A percentile compares a stretch with the other conserved stretches of the same genome.
Conservation (phyloP, 1,140 invertebrate species). For the Chrysopa pallens region DNA sequence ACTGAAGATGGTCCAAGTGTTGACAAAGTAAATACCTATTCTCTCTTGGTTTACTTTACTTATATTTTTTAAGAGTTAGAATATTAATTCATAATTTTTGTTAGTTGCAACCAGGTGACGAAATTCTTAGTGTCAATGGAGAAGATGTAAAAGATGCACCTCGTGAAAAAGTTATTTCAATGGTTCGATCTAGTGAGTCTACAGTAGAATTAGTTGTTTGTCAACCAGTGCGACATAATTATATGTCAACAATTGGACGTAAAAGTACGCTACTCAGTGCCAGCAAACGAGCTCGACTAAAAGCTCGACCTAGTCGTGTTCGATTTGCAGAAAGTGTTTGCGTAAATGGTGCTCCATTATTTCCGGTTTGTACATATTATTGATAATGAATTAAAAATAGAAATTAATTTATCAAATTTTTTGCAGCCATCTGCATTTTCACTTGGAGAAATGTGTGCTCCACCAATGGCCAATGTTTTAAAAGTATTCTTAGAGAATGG, state of each 20-base stretch:
- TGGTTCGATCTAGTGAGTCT: slow-evolving; percentile 63
- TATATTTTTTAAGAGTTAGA: neutral
- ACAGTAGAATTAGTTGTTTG: slow-evolving; percentile 62
- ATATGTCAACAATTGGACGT: slow-evolving; percentile 35
- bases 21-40: slow-evolving; percentile 46
- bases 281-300: slow-evolving; percentile 66
- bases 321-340: slow-evolving; percentile 77
- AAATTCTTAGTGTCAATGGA: slow-evolving; percentile 75
- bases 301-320: slow-evolving; percentile 65
- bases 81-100: slow-evolving; percentile 10
- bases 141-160: slow-evolving; percentile 73
- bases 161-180: slow-evolving; percentile 73
- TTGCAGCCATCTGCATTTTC: slow-evolving; percentile 58
- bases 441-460: slow-evolving; percentile 57
- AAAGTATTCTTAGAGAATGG: slow-evolving; percentile 90
- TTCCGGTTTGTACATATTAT: slow-evolving; percentile 35
- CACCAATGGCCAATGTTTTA: slow-evolving; percentile 81
- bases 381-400: neutral
- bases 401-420: slow-evolving; percentile 6
- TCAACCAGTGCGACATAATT: slow-evolving; percentile 49
- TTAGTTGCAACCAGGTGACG: slow-evolving; percentile 71
- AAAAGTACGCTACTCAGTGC: slow-evolving; percentile 74
- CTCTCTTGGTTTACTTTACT: neutral
- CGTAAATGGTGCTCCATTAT: slow-evolving; percentile 62
- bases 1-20: slow-evolving; percentile 78